Evolutionary conservation across 2,888 invertebrate species (phyloP).

Genomic region (Leptogaster cylindrica): DNA sequence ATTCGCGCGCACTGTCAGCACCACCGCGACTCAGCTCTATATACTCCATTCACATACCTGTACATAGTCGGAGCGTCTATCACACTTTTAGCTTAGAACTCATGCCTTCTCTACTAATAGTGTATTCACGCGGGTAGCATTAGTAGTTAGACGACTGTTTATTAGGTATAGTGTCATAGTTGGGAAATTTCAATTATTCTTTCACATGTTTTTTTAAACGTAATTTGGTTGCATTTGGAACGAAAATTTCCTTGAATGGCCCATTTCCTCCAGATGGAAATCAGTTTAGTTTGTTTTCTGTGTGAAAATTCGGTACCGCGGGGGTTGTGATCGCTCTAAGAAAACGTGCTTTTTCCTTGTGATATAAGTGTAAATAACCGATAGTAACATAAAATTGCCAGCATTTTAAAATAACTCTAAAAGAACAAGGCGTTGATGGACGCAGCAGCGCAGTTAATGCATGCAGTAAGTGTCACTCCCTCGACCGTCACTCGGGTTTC

Average conservation of each 20-base stretch:
- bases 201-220: conserved; percentile 26
- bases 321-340: not conserved
- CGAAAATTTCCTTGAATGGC: conserved; percentile 18
- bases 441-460: conserved; percentile 9
- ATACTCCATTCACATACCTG: conserved; percentile 30
- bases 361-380: conserved; percentile 20
- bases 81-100: conserved; percentile 46
- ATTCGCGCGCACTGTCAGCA: conserved; percentile 43
- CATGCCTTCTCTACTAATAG: conserved; percentile 51
- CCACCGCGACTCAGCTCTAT: conserved; percentile 28
- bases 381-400: conserved; percentile 1
- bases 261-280: not conserved
- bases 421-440: conserved; percentile 15
- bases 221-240: conserved; percentile 18
- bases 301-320: conserved; percentile 8
- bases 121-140: conserved; percentile 52
- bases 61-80: conserved; percentile 43
- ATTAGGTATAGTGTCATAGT: conserved; percentile 52
- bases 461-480: conserved; percentile 2
- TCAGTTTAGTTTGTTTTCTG: conserved; percentile 11
- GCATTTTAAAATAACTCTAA: conserved; percentile 23
- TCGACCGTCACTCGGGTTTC: conserved; percentile 4
- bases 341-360: not conserved
- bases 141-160: conserved; percentile 53
- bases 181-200: conserved; percentile 45